A percentile compares a stretch with the other conserved stretches of the same genome.
These are phyloP conservation scores for Nycticryphes semicollaris DNA, from an alignment of 2,113 vertebrate species.

Conservation along the genomic window DNA sequence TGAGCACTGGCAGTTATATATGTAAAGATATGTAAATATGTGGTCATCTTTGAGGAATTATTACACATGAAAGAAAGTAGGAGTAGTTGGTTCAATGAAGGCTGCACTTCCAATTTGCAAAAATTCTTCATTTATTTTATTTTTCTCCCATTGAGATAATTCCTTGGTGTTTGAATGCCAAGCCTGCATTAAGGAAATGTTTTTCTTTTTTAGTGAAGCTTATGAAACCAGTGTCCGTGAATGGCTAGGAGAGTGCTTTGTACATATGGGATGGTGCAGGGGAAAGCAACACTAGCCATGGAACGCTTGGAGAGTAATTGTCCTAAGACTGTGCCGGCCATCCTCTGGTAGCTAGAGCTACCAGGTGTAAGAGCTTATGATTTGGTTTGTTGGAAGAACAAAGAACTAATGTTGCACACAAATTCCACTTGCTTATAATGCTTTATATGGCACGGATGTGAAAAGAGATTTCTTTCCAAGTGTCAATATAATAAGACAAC, in stretches of 20 bases:
- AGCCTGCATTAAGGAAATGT: accelerated
- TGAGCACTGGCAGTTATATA: neutral
- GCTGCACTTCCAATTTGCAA: neutral
- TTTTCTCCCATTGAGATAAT: neutral
- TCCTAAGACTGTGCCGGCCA: accelerated
- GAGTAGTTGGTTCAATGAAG: neutral
- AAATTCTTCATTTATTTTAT: neutral
- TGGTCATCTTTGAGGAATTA: neutral
- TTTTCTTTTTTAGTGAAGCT: neutral
- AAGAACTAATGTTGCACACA: neutral
- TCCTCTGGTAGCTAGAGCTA: neutral
- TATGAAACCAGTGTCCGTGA: neutral
- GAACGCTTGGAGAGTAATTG: neutral
- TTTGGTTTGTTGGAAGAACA: neutral
- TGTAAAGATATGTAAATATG: neutral
- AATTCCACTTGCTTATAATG: neutral
- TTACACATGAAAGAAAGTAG: neutral
- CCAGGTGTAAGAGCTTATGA: neutral
- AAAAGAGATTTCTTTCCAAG: neutral
- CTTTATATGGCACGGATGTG: neutral
- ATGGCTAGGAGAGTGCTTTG: neutral
- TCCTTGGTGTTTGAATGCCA: neutral
- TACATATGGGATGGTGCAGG: neutral
- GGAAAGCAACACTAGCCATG: neutral
- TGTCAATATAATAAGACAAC: neutral